phyloP scores from a whole-genome alignment of 2,797 vertebrate genomes.

The Micrastur ruficollis region DNA sequence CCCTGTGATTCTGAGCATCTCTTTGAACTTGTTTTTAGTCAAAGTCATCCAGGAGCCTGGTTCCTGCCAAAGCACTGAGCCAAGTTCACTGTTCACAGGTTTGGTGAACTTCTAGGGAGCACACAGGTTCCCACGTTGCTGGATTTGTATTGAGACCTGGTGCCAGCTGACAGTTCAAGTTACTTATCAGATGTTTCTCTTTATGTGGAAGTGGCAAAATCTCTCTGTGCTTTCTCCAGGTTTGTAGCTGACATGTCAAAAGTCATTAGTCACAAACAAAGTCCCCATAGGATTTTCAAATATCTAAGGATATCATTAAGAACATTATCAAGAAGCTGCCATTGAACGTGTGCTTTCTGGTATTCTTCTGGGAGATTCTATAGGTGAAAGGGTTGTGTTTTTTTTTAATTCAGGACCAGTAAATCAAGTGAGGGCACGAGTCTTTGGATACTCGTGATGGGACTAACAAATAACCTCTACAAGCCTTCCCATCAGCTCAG shows the following conservation, averaged over 20 bases:
- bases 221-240: not conserved
- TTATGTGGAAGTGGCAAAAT: not conserved
- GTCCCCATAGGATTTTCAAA: not conserved
- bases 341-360: not conserved
- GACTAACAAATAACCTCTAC: not conserved
- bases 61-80: not conserved
- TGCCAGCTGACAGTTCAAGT: not conserved
- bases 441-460: too few species aligned
- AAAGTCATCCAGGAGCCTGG: not conserved
- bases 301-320: not conserved
- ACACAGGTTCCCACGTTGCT: accelerated
- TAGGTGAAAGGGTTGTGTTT: not conserved
- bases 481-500: not conserved
- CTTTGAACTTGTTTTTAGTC: not conserved
- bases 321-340: not conserved
- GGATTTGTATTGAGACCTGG: not conserved
- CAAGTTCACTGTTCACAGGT: not conserved
- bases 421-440: not conserved
- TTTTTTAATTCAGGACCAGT: not conserved
- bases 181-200: not conserved
- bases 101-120: not conserved
- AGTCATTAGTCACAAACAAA: not conserved
- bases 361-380: not conserved
- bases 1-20: not conserved
- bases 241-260: not conserved